These are phyloP conservation scores for Danaus plexippus DNA, from an alignment of 1,140 invertebrate genomes.

Conservation along the genomic window DNA sequence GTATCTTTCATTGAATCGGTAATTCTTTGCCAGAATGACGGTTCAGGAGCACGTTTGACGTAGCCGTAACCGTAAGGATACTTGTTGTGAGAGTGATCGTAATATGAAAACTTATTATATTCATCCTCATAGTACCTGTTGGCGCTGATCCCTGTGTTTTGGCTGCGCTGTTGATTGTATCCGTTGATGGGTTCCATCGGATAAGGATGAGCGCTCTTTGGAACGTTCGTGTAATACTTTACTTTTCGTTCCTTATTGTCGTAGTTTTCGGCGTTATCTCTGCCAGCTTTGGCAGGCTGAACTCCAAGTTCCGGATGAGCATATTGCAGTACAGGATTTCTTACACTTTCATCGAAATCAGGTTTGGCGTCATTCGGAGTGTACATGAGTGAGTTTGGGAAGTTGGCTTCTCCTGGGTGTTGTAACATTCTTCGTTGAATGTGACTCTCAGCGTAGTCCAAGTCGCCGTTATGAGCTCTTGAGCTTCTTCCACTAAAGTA, in stretches of 20 bases:
- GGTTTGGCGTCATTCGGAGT: constrained; percentile 70
- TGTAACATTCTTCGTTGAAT: constrained; percentile 80
- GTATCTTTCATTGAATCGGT: constrained; percentile 81
- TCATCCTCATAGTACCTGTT: constrained; percentile 70
- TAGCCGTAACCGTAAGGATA: constrained; percentile 73
- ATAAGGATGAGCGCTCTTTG: constrained; percentile 64
- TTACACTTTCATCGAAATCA: constrained; percentile 77
- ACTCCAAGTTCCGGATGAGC: constrained; percentile 84
- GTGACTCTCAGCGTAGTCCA: constrained; percentile 68
- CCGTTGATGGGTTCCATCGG: constrained; percentile 66
- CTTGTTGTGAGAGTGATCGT: constrained; percentile 61
- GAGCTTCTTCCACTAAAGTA: constrained; percentile 72
- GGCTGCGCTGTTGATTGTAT: constrained; percentile 69
- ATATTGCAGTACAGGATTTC: constrained; percentile 82
- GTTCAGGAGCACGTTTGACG: constrained; percentile 69
- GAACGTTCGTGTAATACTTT: constrained; percentile 60
- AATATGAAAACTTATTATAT: constrained; percentile 68
- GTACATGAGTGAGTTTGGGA: constrained; percentile 77
- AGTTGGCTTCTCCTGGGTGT: constrained; percentile 74
- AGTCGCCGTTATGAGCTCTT: constrained; percentile 58
- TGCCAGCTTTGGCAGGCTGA: constrained; percentile 77
- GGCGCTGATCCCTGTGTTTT: constrained; percentile 59
- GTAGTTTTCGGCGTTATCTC: constrained; percentile 56
- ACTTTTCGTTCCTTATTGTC: constrained; percentile 55
- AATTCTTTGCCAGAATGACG: constrained; percentile 80